A percentile compares a stretch with the other conserved stretches of the same genome.
Conservation (phyloP, 2,113 vertebrate species). For the Orcinus orca region DNA sequence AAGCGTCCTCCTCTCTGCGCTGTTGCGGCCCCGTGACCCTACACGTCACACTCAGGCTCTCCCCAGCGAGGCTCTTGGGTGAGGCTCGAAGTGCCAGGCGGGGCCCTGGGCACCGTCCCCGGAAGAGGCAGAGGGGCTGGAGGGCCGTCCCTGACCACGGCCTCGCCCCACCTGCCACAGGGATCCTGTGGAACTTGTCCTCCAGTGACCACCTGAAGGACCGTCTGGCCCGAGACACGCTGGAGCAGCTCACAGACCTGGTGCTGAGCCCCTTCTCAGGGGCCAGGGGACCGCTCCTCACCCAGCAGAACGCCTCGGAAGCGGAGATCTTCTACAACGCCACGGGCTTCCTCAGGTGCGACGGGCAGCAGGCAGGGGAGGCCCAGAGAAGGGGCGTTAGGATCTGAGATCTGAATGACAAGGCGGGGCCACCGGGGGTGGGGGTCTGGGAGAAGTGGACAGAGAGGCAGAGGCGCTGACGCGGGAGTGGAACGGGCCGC, state of each 20-base stretch:
- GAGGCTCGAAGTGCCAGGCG: too few species aligned
- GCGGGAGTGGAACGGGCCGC: fast-evolving
- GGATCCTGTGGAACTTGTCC: constrained; percentile 97
- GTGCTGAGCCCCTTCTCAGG: constrained; percentile 90
- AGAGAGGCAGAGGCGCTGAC: not conserved
- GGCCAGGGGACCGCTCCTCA: constrained; percentile 75
- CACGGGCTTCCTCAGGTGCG: constrained; percentile 94
- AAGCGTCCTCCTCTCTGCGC: not conserved
- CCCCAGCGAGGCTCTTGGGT: fast-evolving
- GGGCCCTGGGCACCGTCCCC: not conserved
- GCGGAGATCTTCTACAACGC: constrained; percentile 94
- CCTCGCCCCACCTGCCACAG: constrained; percentile 71
- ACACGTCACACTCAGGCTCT: not conserved
- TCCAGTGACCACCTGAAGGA: constrained; percentile 97
- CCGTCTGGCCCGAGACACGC: constrained; percentile 89
- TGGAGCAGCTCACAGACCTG: constrained; percentile 90
- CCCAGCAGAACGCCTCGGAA: constrained; percentile 89
- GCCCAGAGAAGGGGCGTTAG: not conserved
- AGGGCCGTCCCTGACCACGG: not conserved
- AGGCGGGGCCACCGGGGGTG: fast-evolving
- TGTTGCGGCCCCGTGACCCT: not conserved
- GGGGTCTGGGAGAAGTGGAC: not conserved
- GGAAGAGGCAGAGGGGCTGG: fast-evolving
- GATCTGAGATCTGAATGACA: not conserved
- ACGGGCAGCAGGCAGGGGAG: not conserved